A percentile compares a stretch with the other conserved stretches of the same genome.
These are phyloP conservation scores for Ceratina japonica DNA, from an alignment of 1,140 invertebrate genomes.

Conservation along the genomic window DNA sequence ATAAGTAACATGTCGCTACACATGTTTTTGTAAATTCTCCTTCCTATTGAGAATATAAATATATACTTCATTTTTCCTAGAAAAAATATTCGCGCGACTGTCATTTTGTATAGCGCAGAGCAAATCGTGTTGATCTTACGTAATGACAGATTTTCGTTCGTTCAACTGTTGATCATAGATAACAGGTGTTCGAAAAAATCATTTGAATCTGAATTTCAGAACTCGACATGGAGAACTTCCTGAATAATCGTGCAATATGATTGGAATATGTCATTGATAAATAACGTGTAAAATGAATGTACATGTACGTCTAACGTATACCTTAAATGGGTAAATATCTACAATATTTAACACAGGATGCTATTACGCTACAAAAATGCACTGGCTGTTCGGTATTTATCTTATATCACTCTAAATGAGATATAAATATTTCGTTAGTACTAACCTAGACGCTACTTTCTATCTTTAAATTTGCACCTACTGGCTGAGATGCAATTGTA, in stretches of 20 bases:
- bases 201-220: background rate
- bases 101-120: background rate
- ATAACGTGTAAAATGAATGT: conserved; percentile 43
- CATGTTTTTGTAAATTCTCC: conserved; percentile 26
- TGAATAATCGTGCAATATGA: conserved; percentile 21
- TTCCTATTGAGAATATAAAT: conserved; percentile 32
- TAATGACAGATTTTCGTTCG: conserved; percentile 14
- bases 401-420: conserved; percentile 55
- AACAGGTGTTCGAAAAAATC: background rate
- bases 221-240: background rate
- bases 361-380: conserved; percentile 50
- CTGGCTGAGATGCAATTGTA: conserved; percentile 73
- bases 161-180: background rate
- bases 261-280: conserved; percentile 28
- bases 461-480: conserved; percentile 62
- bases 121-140: conserved; percentile 16
- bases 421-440: conserved; percentile 50
- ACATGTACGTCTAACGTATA: conserved; percentile 36
- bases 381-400: conserved; percentile 50
- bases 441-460: conserved; percentile 68
- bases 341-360: conserved; percentile 60
- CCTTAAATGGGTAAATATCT: conserved; percentile 56
- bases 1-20: conserved; percentile 31
- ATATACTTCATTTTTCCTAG: conserved; percentile 27
- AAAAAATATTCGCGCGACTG: conserved; percentile 36